Base-by-base conservation (phyloP, 2,888 invertebrate species). In the Gasteruption jaculator region DNA sequence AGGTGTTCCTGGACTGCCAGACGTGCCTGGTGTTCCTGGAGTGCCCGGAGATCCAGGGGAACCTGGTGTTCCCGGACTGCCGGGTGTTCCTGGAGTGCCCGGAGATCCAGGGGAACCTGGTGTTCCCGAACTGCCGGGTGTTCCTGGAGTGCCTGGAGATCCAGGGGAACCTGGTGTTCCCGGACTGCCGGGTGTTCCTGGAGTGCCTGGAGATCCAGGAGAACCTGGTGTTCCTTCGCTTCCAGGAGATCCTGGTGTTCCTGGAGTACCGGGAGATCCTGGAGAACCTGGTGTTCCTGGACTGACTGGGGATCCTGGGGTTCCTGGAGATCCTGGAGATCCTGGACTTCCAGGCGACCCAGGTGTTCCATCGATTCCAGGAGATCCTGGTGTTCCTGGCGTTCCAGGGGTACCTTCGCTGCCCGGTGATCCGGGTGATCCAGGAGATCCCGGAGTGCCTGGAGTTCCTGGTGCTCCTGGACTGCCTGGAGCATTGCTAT, bases 191-290 rank as follows among this genome's bases (percentile, higher is more conserved):
- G 43, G 32, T 2, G 46, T 44, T 12, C 45, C 49, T 1, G 43
- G 24, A 25, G 47, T 39, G 42, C 43, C 47, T 6, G 39, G 43
- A 5, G 39, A 46, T 43, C 61, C 63, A 24, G 31, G 39, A 27
- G 20, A 21, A 10, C 34, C 51, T 25, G 41, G 44, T 33, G 31
- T 34, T 15, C 46, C 50, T 6, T 47, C 38, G 15, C 46, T 48
- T 15, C 43, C 55, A 26, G 43, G 48, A 16, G 29, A 30, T 8
- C 45, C 50, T 6, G 44, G 41, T 31, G 30, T 41, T 0, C 38
- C 54, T 36, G 16, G 52, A 34, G 48, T 43, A 30, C 55, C 57
- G 7, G 56, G 56, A n/a, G 52, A 46, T 0, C 54, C 49, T 8
- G 49, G 32, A 3, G 45, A 25, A 1, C 45, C 42, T 2, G 52